Evolutionary conservation across 2,113 vertebrate genomes (phyloP), one percentile per base, ranked within the genome.

Genomic region (Phalacrocorax pelagicus): DNA sequence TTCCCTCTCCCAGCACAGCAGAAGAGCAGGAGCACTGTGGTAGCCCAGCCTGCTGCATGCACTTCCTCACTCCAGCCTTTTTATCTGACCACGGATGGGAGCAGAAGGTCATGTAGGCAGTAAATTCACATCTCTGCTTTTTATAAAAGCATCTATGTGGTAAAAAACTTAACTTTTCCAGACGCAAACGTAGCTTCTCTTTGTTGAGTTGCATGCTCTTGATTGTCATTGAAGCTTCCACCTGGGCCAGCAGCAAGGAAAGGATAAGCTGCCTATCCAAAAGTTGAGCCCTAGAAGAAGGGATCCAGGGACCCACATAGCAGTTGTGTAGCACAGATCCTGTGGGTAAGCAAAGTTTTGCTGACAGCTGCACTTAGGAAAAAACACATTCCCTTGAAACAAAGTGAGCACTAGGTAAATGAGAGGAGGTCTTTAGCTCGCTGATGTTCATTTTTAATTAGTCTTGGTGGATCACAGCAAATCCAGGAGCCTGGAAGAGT

Each of bases 261-360:
- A 47, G 30, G 51, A 6, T 34, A 46, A 73, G 32, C 20, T 78
- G 19, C 11, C 71, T 58, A 34, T 81, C 20, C 32, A 69, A 4
- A 83, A 86, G 34, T 5, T 62, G 42, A 89, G 15, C 15, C 32
- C 38, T 42, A 0, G 38, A 51, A 63, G 47, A 18, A 17, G 26
- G 9, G 20, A 36, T 69, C 34, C n/a, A 69, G 38, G 21, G 46
- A 32, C n/a, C 6, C 2, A 0, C 16, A 5, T 2, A 23, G 40
- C 34, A 71, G 18, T 29, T 65, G 44, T 0, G 0, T 69, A 55
- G 54, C 5, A 0, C 59, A 36, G 26, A 19, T 83, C 30, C 40
- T 86, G 10, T 70, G 2, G 4, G 23, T 57, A 17, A 36, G 47
- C 49, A 46, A 38, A 46, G 49, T 88, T 92, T 67, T 82, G 23